These are phyloP conservation scores for Urocyon cinereoargenteus DNA, from an alignment of 2,797 vertebrate genomes.

Conservation along the genomic window DNA sequence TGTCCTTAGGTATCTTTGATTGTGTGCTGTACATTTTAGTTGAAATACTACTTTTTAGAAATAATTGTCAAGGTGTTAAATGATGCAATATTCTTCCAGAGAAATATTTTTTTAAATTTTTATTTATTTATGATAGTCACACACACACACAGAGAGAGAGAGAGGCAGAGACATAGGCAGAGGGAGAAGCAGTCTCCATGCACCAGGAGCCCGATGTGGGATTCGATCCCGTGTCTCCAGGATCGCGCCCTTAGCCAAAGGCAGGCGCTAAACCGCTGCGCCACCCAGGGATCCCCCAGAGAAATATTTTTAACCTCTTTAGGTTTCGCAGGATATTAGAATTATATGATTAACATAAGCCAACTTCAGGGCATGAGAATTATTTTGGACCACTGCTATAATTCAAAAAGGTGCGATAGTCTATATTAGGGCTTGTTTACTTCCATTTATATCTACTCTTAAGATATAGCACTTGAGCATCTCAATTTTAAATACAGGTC, in stretches of 20 bases:
- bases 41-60: neutral
- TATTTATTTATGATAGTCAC: too few relatives aligned
- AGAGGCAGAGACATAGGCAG: too few relatives aligned
- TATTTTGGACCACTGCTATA: neutral
- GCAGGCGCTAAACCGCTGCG: too few relatives aligned
- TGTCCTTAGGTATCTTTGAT: neutral
- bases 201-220: too few relatives aligned
- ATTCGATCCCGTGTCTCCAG: too few relatives aligned
- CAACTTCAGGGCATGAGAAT: neutral
- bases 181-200: too few relatives aligned
- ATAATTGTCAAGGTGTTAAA: neutral
- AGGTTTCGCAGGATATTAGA: neutral
- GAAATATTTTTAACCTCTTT: neutral
- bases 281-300: too few relatives aligned
- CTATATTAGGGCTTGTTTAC: neutral
- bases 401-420: neutral
- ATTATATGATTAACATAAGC: neutral
- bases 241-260: too few relatives aligned
- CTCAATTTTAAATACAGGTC: neutral
- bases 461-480: neutral
- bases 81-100: neutral
- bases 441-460: neutral
- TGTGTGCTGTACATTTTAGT: neutral
- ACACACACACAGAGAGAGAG: too few relatives aligned
- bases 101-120: neutral